Conservation (phyloP, 2,113 vertebrate genomes). For the Cynoglossus semilaevis region DNA sequence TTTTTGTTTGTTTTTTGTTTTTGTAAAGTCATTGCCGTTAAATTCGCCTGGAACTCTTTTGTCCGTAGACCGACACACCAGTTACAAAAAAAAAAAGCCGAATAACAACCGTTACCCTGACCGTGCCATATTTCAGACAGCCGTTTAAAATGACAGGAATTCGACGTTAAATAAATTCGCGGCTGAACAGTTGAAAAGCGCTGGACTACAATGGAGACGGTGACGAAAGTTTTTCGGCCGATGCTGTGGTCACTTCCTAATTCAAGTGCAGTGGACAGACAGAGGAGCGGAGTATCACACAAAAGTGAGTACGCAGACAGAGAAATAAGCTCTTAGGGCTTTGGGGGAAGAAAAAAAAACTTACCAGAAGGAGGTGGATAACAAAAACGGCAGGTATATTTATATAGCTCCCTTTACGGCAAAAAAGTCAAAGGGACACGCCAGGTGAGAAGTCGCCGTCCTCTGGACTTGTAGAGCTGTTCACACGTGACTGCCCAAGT, state of each 20-base stretch:
- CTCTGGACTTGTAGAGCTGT: conserved; percentile 47
- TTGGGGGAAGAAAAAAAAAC: conserved; percentile 46
- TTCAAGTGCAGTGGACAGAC: conserved; percentile 22
- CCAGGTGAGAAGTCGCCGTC: conserved; percentile 61
- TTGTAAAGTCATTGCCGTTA: not conserved
- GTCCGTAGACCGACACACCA: not conserved
- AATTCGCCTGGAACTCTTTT: conserved; percentile 1
- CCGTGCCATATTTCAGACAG: conserved; percentile 17
- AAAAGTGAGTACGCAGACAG: not conserved
- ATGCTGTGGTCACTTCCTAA: conserved; percentile 42
- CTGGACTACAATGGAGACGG: not conserved
- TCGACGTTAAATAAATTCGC: not conserved
- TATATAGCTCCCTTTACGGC: conserved; percentile 48
- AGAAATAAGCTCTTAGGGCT: not conserved
- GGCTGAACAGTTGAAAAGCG: conserved; percentile 5
- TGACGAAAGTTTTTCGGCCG: conserved; percentile 27
- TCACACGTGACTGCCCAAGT: conserved; percentile 74
- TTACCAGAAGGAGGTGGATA: conserved; percentile 52
- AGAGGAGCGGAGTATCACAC: not conserved
- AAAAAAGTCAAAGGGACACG: conserved; percentile 41
- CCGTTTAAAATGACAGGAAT: conserved; percentile 2
- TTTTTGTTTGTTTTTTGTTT: too few relatives aligned
- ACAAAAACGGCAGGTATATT: conserved; percentile 57
- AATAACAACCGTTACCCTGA: not conserved
- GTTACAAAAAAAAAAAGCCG: not conserved